These are phyloP conservation scores for Ellobius talpinus DNA, from an alignment of 2,113 vertebrate genomes.

Conservation along the genomic window DNA sequence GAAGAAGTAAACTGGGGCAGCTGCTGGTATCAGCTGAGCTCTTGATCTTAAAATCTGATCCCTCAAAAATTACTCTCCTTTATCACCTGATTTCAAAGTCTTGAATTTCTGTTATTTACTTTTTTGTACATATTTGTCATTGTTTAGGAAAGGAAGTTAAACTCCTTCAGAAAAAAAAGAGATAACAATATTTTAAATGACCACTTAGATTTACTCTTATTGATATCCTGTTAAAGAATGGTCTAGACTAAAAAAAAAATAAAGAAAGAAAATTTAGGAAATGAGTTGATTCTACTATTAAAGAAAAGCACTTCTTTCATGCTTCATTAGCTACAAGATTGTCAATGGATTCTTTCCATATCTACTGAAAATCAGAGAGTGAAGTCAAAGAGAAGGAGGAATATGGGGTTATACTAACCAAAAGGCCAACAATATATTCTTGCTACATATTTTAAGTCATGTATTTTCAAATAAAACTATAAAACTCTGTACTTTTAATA, in stretches of 20 bases:
- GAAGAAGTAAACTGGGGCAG: background rate
- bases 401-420: background rate
- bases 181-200: slow-evolving; percentile 34
- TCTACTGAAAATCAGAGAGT: background rate
- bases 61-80: background rate
- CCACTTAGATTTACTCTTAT: background rate
- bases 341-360: background rate
- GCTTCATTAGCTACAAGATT: background rate
- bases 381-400: background rate
- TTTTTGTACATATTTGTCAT: background rate
- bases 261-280: slow-evolving; percentile 29
- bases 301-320: slow-evolving; percentile 5
- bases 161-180: background rate
- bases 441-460: background rate
- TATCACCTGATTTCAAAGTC: background rate
- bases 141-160: background rate
- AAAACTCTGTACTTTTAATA: slow-evolving; percentile 14
- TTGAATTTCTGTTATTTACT: background rate
- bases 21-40: background rate
- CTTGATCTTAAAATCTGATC: background rate
- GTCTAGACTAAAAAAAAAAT: background rate
- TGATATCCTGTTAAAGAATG: background rate
- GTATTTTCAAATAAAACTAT: slow-evolving; percentile 30
- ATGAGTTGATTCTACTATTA: background rate
- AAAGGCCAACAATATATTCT: background rate